phyloP scores from a whole-genome alignment of 2,113 vertebrate genomes.

The Holacanthus passer region DNA sequence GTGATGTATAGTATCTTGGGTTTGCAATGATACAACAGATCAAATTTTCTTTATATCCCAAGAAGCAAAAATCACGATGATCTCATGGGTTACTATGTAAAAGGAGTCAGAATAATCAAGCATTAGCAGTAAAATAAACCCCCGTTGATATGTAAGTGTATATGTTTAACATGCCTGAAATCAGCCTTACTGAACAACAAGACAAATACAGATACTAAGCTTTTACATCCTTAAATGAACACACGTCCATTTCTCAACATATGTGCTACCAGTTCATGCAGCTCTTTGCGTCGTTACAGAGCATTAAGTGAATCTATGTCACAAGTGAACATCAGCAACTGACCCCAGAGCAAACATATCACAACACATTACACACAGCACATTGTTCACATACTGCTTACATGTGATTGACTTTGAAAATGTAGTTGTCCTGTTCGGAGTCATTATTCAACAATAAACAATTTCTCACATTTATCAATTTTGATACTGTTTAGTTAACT shows the following conservation, averaged over 20 bases:
- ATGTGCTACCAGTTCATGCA: neutral
- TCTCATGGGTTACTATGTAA: neutral
- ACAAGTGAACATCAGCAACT: slow-evolving; percentile 28
- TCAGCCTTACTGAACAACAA: neutral
- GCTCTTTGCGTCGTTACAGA: neutral
- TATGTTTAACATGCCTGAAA: neutral
- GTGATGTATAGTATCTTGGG: neutral
- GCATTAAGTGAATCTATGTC: slow-evolving; percentile 27
- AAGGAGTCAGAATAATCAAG: neutral
- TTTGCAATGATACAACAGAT: neutral
- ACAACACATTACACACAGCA: neutral
- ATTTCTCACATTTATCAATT: neutral
- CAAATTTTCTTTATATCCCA: neutral
- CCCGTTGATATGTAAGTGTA: neutral
- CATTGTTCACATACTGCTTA: neutral
- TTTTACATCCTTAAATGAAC: neutral
- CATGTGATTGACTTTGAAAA: neutral
- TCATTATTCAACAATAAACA: neutral
- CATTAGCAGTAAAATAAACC: slow-evolving; percentile 1
- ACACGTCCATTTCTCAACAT: neutral
- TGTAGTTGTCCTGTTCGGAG: neutral
- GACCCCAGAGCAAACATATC: slow-evolving; percentile 25
- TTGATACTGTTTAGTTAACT: neutral
- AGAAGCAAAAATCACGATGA: slow-evolving; percentile 13
- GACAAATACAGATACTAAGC: neutral